Evolutionary conservation across 2,113 vertebrate genomes (phyloP).

Genomic region (Phalacrocorax brasilianus): DNA sequence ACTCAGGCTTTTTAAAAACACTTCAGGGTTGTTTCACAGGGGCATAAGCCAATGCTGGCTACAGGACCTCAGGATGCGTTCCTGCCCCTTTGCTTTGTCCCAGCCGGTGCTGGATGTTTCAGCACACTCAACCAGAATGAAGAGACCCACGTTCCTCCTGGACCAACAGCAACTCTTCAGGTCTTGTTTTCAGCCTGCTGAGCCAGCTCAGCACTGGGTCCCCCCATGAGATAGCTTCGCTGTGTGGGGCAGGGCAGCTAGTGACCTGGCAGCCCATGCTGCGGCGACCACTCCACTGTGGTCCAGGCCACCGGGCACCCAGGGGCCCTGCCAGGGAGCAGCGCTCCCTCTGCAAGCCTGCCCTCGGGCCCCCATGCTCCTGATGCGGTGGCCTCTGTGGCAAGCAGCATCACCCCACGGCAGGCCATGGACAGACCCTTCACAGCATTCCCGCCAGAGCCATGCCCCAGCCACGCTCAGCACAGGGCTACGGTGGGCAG

Average conservation of each 20-base stretch:
- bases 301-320: not conserved
- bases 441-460: too few species aligned
- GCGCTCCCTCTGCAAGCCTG: not conserved
- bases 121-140: not conserved
- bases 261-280: not conserved
- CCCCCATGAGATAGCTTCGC: not conserved
- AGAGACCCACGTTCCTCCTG: fast-evolving
- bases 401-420: fast-evolving
- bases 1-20: not conserved
- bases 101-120: not conserved
- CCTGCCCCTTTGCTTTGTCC: not conserved
- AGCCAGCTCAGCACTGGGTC: not conserved
- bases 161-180: not conserved
- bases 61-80: not conserved
- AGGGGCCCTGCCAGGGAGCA: not conserved
- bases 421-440: not conserved
- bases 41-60: not conserved
- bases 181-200: not conserved
- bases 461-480: not conserved
- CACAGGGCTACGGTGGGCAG: not conserved
- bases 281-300: too few species aligned
- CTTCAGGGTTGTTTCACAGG: not conserved
- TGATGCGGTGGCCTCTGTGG: not conserved
- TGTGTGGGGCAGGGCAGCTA: not conserved
- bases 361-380: not conserved